Conservation (phyloP, 2,797 vertebrate genomes). For the Darevskia nairensis region DNA sequence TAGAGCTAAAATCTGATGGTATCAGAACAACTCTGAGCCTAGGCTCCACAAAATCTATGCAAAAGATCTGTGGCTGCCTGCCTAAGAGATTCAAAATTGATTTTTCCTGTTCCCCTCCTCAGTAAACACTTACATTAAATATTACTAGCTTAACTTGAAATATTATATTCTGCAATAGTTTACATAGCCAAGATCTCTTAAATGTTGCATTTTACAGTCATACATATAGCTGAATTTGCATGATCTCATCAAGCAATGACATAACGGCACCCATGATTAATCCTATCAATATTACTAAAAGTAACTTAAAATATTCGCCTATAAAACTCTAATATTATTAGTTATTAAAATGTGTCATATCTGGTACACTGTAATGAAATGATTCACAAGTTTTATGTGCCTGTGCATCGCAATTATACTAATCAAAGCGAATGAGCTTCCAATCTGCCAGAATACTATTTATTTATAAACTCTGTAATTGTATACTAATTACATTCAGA, state of each 20-base stretch:
- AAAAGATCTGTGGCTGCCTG: conserved; percentile 43
- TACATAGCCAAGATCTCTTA: conserved; percentile 51
- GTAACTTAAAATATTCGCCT: conserved; percentile 61
- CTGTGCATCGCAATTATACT: conserved; percentile 4
- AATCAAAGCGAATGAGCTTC: conserved; percentile 33
- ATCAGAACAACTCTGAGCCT: conserved; percentile 52
- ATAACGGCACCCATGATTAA: conserved; percentile 67
- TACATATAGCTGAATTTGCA: conserved; percentile 64
- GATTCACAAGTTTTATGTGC: not conserved
- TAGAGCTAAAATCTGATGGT: conserved; percentile 50
- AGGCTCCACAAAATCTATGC: conserved; percentile 54
- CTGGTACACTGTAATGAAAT: conserved; percentile 46
- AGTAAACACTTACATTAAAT: conserved; percentile 57
- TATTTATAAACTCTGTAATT: conserved; percentile 38
- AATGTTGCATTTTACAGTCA: conserved; percentile 48
- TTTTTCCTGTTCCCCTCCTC: conserved; percentile 29
- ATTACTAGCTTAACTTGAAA: conserved; percentile 48
- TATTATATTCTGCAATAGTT: conserved; percentile 55
- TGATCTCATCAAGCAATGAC: conserved; percentile 60
- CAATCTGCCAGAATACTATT: conserved; percentile 13
- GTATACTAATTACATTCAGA: conserved; percentile 22
- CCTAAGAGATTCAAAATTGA: conserved; percentile 66
- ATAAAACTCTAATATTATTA: conserved; percentile 65
- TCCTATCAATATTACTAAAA: conserved; percentile 46
- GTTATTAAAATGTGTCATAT: conserved; percentile 62